Evolutionary conservation across 35 echinoderm and acorn worm species (phyloP).

Genomic region (Lytechinus variegatus): DNA sequence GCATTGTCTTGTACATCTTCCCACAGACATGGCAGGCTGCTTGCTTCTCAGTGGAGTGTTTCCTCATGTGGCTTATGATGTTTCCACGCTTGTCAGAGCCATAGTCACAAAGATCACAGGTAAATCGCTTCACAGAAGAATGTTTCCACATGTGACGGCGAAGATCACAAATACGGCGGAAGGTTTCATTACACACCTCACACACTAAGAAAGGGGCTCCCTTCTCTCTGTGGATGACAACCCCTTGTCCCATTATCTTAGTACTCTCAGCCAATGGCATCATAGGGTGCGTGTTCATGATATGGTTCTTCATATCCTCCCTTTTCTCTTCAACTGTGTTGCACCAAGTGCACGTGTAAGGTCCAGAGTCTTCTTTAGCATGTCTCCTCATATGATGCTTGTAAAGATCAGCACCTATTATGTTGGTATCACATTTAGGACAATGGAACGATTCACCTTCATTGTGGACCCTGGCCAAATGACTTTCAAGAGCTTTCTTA

Average conservation of each 20-base stretch:
- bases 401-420: not conserved
- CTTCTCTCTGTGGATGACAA: constrained; percentile 37
- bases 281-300: constrained; percentile 30
- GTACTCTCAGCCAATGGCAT: constrained; percentile 35
- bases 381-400: not conserved
- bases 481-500: not conserved
- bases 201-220: constrained; percentile 30
- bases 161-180: constrained; percentile 39
- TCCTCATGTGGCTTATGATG: constrained; percentile 35
- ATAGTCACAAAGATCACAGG: constrained; percentile 36
- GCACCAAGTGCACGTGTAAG: constrained; percentile 39
- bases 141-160: constrained; percentile 51
- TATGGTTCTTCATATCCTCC: constrained; percentile 44
- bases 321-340: constrained; percentile 23
- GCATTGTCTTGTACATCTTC: constrained; percentile 43
- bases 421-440: not conserved
- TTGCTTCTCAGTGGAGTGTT: constrained; percentile 14
- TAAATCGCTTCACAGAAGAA: constrained; percentile 22
- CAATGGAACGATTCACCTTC: constrained; percentile 18
- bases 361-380: constrained; percentile 19
- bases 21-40: not conserved
- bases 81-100: constrained; percentile 39
- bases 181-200: constrained; percentile 41
- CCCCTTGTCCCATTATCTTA: constrained; percentile 14
- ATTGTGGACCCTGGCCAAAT: constrained; percentile 9